Evolutionary conservation across 2,113 vertebrate genomes (phyloP).

Genomic region (Progne subis): DNA sequence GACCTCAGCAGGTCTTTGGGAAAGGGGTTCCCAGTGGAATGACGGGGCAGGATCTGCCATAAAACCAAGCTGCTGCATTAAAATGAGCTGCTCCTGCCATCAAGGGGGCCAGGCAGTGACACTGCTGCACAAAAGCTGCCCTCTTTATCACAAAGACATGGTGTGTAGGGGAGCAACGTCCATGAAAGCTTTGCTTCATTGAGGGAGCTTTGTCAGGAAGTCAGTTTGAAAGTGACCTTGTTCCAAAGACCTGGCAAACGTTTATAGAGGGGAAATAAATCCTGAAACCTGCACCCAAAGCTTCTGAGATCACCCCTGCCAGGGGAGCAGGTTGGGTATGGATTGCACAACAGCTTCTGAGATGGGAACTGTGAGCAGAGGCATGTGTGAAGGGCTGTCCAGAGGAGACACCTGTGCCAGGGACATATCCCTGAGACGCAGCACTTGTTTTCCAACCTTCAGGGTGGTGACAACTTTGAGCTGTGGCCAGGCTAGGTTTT

Average conservation of each 20-base stretch:
- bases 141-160: background rate
- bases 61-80: background rate
- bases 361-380: background rate
- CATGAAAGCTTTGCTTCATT: background rate
- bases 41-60: background rate
- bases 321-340: background rate
- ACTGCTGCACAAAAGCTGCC: background rate
- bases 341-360: constrained; percentile 12
- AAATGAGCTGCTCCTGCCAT: background rate
- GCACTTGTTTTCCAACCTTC: constrained; percentile 40
- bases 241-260: background rate
- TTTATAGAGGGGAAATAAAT: background rate
- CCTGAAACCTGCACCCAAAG: background rate
- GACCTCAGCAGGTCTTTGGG: background rate
- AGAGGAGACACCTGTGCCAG: background rate
- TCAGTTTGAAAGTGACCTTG: constrained; percentile 18
- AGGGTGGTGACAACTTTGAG: background rate
- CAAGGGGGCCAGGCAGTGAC: background rate
- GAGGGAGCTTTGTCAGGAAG: background rate
- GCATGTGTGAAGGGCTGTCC: background rate
- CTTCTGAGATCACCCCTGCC: background rate
- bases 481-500: background rate
- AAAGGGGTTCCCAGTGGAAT: background rate
- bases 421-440: background rate
- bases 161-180: background rate